A percentile compares a stretch with the other conserved stretches of the same genome.
These are phyloP conservation scores for Spisula subtruncata DNA, from an alignment of 2,888 invertebrate genomes.

Conservation along the genomic window DNA sequence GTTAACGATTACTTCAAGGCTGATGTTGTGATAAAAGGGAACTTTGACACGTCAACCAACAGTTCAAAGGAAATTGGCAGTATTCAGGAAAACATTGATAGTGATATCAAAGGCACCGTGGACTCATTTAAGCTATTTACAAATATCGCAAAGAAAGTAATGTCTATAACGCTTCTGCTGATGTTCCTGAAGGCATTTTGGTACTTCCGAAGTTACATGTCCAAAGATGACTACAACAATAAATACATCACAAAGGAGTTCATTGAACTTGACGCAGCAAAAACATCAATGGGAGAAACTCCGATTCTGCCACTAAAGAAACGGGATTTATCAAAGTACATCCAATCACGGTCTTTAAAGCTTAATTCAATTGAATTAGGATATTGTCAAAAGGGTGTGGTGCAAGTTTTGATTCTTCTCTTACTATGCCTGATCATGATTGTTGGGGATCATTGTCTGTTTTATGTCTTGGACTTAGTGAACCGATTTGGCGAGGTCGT, in stretches of 20 bases:
- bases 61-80: conserved; percentile 56
- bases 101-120: conserved; percentile 61
- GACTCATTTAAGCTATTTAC: conserved; percentile 42
- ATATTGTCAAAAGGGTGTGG: conserved; percentile 19
- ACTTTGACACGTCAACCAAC: conserved; percentile 50
- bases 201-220: conserved; percentile 76
- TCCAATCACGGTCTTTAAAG: not conserved
- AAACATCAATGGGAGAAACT: not conserved
- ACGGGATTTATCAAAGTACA: conserved; percentile 26
- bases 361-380: not conserved
- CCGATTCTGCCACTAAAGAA: conserved; percentile 24
- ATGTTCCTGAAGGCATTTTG: conserved; percentile 72
- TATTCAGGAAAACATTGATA: conserved; percentile 63
- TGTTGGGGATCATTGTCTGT: not conserved
- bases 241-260: conserved; percentile 81
- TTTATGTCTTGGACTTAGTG: conserved; percentile 18
- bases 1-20: conserved; percentile 59
- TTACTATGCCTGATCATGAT: not conserved
- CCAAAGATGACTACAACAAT: conserved; percentile 82
- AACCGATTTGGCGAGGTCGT: not conserved
- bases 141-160: conserved; percentile 56
- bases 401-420: conserved; percentile 8
- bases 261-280: conserved; percentile 70
- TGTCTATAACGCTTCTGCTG: conserved; percentile 66
- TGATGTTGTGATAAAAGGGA: conserved; percentile 57